Base-by-base conservation (phyloP, 1,140 invertebrate genomes). In the Helicoverpa zea region DNA sequence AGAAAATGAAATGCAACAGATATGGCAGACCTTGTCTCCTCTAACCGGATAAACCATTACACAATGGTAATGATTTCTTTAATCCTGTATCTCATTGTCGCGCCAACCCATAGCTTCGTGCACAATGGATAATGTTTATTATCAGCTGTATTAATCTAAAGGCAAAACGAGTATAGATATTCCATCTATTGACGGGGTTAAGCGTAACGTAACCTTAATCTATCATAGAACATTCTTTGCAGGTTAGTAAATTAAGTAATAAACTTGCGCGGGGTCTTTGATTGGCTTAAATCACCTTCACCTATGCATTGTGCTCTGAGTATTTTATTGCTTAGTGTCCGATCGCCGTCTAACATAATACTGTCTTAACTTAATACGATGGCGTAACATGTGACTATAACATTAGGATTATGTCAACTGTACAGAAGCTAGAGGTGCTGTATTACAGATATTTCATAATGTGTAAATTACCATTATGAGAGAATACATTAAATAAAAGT, bases 121-220 rank as follows among this genome's bases (percentile, higher is more conserved):
- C 52, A 81, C 61, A 81, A 76, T 77, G 80, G 64, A 81, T 84
- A 84, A 84, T 81, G 77, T 84, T 84, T 84, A 72, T 81, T 81
- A 84, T 84, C 83, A 75, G 29, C 61, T 43, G 49, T 58, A 81
- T 83, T 81, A 23, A 78, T 80, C 79, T 78, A 51, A 13, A 43
- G 52, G 35, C 35, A 5, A 43, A 56, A 63, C 35, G 23, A 61
- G 73, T 43, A 73, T 43, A 16, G 54, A 56, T 73, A 73, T 73
- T 70, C 51, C 35, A 56, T 59, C 30, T 49, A 23, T 72, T 75
- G 58, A 49, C 43, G 52, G 72, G 35, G 14, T 74, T 56, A 23
- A 5, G 11, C n/a, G 63, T 66, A 68, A 23, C 58, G 58, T 61
- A 30, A 61, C 58, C 58, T 61, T 30, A 54, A 7, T n/a, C 3